These are phyloP conservation scores for Ophiodon elongatus DNA, from an alignment of 2,113 vertebrate species.

Conservation along the genomic window DNA sequence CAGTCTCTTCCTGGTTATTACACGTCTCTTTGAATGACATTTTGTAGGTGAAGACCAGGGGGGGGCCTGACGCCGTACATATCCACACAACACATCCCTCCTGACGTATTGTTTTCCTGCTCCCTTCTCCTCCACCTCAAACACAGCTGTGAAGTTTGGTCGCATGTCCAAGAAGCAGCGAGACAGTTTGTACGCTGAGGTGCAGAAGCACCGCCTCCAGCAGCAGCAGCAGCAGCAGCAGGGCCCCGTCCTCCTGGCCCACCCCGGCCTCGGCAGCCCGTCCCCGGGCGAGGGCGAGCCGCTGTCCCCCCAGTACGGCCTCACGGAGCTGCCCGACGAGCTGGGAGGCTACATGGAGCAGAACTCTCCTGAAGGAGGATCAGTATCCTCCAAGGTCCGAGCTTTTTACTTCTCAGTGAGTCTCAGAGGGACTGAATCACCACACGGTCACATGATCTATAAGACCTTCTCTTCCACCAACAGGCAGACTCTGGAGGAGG, in stretches of 20 bases:
- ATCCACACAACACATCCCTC: neutral
- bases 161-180: slow-evolving; percentile 97
- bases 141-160: slow-evolving; percentile 92
- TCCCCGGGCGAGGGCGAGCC: slow-evolving; percentile 90
- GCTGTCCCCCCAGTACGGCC: slow-evolving; percentile 89
- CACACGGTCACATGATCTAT: too few relatives aligned
- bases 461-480: neutral
- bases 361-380: slow-evolving; percentile 88
- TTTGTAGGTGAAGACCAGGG: too few relatives aligned
- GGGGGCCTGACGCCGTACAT: too few relatives aligned
- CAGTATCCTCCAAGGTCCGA: slow-evolving; percentile 61
- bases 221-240: slow-evolving; percentile 83
- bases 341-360: slow-evolving; percentile 90
- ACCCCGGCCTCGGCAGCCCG: slow-evolving; percentile 81
- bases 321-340: slow-evolving; percentile 92
- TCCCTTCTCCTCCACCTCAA: neutral
- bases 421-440: too few relatives aligned
- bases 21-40: too few relatives aligned
- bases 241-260: slow-evolving; percentile 17
- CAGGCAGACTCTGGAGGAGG: slow-evolving; percentile 86
- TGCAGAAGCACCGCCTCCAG: slow-evolving; percentile 91
- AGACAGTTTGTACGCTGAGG: slow-evolving; percentile 94
- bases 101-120: too few relatives aligned
- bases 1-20: too few relatives aligned
- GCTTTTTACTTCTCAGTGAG: neutral